phyloP scores from a whole-genome alignment of 1,140 invertebrate species.

The Drosophila erecta region DNA sequence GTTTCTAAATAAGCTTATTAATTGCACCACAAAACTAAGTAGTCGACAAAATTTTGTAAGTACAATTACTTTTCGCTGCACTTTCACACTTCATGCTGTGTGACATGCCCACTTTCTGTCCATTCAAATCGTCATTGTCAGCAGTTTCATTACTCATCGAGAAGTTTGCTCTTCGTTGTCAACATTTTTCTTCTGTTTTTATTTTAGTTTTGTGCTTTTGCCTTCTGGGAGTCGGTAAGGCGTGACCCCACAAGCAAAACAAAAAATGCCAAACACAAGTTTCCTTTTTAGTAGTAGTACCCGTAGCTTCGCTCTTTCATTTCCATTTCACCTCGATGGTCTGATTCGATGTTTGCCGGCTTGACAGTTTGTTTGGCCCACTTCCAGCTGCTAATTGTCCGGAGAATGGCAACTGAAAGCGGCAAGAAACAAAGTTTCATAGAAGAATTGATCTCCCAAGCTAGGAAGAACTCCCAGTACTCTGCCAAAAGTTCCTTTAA shows the following conservation, averaged over 20 bases:
- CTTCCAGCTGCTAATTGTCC: conserved; percentile 44
- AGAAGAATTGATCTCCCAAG: conserved; percentile 23
- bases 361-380: conserved; percentile 51
- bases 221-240: conserved; percentile 9
- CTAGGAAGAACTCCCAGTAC: neutral
- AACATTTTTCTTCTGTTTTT: conserved; percentile 4
- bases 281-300: conserved; percentile 42
- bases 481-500: conserved; percentile 7
- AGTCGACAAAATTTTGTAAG: too few relatives aligned
- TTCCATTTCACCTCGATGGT: conserved; percentile 36
- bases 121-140: conserved; percentile 26
- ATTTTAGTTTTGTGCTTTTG: neutral
- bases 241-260: conserved; percentile 14
- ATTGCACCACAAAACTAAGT: too few relatives aligned
- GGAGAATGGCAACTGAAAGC: conserved; percentile 27
- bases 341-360: conserved; percentile 41
- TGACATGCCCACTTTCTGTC: conserved; percentile 6
- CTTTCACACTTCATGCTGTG: conserved; percentile 1
- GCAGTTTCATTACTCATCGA: conserved; percentile 17
- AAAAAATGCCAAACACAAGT: conserved; percentile 41
- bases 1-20: too few relatives aligned
- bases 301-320: conserved; percentile 19
- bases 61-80: conserved; percentile 1
- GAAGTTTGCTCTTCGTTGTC: conserved; percentile 11
- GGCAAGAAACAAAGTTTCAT: conserved; percentile 9